Base-by-base conservation (phyloP, 2,797 vertebrate genomes). In the Malacoraja senta region DNA sequence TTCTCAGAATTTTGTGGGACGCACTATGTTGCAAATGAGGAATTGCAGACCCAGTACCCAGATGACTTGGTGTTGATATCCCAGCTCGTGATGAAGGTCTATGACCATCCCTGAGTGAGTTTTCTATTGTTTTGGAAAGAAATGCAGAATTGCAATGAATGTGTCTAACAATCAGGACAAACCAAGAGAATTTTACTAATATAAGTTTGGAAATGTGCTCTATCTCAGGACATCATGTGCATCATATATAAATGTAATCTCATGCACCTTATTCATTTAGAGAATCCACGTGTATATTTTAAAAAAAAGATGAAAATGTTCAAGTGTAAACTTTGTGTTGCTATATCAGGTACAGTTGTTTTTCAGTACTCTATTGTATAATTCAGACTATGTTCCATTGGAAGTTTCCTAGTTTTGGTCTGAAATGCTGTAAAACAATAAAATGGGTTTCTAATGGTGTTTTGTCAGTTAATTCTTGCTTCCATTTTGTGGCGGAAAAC, bases 21-120 rank as follows among this genome's bases (percentile, higher is more conserved):
- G 0, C 97, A 99, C 96, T 99, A 99, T 93, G 93, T 97, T 91
- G 97, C 98, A 81, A 99, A 99, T 0, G 96, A 98, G 0, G 98
- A 99, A 95, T 96, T 99, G 38, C 97, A 97, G 94, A 95, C 97
- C 0, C 98, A 98, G 0, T 99, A 99, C 94, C 98, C 98, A 0
- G 98, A 99, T 94, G 99, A 99, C 94, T 65, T 95, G 95, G 95
- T 94, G 26, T 97, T 98, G 94, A 98, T 98, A 0, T 95, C 96
- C 94, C 95, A 96, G 81, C 95, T 96, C 0, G 97, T 97, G 74
- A 97, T 96, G 95, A 97, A 98, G 94, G 97, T 98, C 91, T 98
- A 98, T 76, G 38, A 44, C 10, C 44, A 17, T 76, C 53, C 65
- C 44, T 92, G 90, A 92, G 19, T 91, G 24, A 58, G 44, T 76